These are phyloP conservation scores for human DNA, from an alignment of 2,113 vertebrate genomes.

Conservation along the genomic window GRCh38 chr11:41265001-41265500, in stretches of 20 bases:
- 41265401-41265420: fast-evolving
- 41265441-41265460: background rate
- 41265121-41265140: background rate
- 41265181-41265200: background rate
- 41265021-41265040: background rate
- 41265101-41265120: background rate
- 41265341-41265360: fast-evolving
- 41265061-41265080: background rate
- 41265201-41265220: background rate
- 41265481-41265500: background rate
- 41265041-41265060: background rate
- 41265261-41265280: background rate
- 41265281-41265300: background rate
- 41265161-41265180: background rate
- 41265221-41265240: background rate
- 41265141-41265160: background rate
- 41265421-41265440: background rate
- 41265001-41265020: background rate
- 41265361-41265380: background rate
- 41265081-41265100: background rate
- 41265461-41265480: background rate
- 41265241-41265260: background rate
- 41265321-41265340: background rate
- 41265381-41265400: background rate
- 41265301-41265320: background rate